Evolutionary conservation across 2,113 vertebrate genomes (phyloP), one percentile per base, ranked within the genome.

Genomic region (Casuarius casuarius): DNA sequence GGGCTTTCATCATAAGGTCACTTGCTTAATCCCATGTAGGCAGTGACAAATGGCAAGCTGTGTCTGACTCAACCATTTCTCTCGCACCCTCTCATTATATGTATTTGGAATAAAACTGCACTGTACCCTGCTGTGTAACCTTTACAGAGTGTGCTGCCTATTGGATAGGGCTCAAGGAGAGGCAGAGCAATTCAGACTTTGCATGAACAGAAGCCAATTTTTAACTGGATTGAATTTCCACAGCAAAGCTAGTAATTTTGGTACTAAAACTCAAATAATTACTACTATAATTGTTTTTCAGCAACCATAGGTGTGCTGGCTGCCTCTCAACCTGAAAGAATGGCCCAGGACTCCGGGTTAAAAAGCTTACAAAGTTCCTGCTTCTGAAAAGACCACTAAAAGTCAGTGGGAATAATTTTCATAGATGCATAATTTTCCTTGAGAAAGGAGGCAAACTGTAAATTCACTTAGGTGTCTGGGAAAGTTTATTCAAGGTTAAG

Each of bases 381-480:
- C 66, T 94, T 81, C 84, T 94, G 58, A 26, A 94, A 92, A 96
- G 62, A 84, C 89, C 73, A 70, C 35, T 92, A 61, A 65, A 92
- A 94, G 33, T 25, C 51, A 52, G 33, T 11, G 23, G 52, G 58
- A 93, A 68, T 75, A 31, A 68, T 87, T 61, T 94, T 83, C 35
- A 82, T 66, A 84, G 61, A 13, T 81, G 28, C 5, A 0, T 70
- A 46, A 38, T 8, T 18, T 40, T 91, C 28, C 44, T 80, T 80
- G 48, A 59, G 61, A 89, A 89, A 86, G 42, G 48, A 52, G 48
- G 78, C 19, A 62, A 88, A 82, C 28, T 80, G 80, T 42, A 59
- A 3, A 1, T 70, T 94, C 80, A 74, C 11, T 75, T 25, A 75
- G 25, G 46, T 81, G 22, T 44, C 56, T 86, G 46, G 51, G 65